Evolutionary conservation across 2,113 vertebrate species (phyloP).

Genomic region (Todiramphus chloris): DNA sequence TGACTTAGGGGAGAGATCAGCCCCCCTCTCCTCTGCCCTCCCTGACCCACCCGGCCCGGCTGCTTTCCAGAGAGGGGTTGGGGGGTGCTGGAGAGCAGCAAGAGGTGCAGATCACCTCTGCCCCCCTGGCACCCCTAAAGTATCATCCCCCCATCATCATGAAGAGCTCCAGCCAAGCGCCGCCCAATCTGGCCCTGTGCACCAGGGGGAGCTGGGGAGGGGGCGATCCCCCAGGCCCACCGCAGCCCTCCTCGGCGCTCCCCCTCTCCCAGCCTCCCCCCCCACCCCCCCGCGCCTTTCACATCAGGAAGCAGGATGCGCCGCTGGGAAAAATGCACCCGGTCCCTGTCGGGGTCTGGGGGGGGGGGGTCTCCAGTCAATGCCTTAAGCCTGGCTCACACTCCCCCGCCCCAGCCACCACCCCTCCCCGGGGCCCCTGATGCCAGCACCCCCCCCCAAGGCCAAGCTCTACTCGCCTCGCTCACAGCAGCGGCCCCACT

Average conservation of each 20-base stretch:
- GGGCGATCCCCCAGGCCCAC: not conserved
- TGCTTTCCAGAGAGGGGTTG: not conserved
- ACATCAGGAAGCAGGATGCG: not conserved
- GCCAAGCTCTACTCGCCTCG: slow-evolving; percentile 66
- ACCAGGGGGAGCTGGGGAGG: not conserved
- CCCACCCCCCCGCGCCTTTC: not conserved
- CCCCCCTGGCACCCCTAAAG: not conserved
- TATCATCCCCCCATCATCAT: not conserved
- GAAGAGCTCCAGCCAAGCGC: not conserved
- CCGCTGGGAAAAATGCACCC: not conserved
- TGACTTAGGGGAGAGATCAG: slow-evolving; percentile 3
- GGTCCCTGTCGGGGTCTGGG: not conserved
- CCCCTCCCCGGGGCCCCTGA: not conserved
- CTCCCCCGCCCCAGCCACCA: not conserved
- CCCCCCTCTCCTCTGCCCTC: not conserved
- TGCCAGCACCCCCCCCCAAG: slow-evolving; percentile 13
- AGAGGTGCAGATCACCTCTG: not conserved
- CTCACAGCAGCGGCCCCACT: slow-evolving; percentile 63
- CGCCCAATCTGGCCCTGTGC: rapidly evolving
- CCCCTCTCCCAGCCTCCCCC: not conserved
- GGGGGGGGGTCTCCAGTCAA: not conserved
- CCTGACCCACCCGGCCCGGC: not conserved
- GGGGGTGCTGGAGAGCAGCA: not conserved
- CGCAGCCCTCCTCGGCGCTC: not conserved
- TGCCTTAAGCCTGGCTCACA: not conserved